Percentiles rank a stretch among this genome's conserved stretches.
Conservation (phyloP, 2,113 vertebrate species). For the Peromyscus polionotus region DNA sequence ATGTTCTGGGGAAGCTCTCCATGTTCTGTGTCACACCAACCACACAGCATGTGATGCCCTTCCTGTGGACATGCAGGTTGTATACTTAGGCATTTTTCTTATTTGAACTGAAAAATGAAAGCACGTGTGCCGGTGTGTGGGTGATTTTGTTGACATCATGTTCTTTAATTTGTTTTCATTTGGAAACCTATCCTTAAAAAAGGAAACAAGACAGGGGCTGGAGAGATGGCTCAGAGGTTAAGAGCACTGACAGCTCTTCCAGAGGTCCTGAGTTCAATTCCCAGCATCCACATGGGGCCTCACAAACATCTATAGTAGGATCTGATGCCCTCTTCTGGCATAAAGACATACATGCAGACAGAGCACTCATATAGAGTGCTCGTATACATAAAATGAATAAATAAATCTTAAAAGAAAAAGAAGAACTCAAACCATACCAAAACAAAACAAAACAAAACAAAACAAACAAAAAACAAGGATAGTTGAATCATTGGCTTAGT, state of each 20-base stretch:
- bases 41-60: background rate
- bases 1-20: background rate
- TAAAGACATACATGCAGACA: background rate
- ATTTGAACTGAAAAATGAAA: background rate
- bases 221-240: background rate
- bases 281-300: background rate
- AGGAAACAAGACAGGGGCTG: background rate
- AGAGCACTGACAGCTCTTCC: background rate
- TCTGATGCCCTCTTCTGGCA: background rate
- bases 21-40: background rate
- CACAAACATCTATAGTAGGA: background rate
- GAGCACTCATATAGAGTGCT: background rate
- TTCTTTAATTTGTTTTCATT: background rate
- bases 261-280: background rate
- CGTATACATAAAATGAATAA: background rate
- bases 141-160: too few species aligned
- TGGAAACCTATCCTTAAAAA: background rate
- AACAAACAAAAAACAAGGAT: background rate
- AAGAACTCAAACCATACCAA: background rate
- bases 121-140: background rate
- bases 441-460: background rate
- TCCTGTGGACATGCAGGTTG: slow-evolving; percentile 1
- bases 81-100: background rate
- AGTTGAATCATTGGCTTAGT: background rate
- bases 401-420: background rate